These are phyloP conservation scores for Pseudomyrmex pallidus DNA, from an alignment of 1,140 invertebrate genomes.

Conservation along the genomic window DNA sequence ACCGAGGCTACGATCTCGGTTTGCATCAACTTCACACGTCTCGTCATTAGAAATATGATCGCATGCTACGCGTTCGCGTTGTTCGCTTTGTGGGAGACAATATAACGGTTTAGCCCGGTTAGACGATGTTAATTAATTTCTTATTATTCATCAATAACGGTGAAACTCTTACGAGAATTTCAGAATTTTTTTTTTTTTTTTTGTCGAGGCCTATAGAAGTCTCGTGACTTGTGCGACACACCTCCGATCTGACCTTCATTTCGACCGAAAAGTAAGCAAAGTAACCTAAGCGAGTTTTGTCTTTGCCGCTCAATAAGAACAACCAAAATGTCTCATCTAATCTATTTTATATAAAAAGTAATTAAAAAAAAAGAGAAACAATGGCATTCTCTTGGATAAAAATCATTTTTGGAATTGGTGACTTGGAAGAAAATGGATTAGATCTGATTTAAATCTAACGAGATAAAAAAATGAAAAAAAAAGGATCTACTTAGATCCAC, in stretches of 20 bases:
- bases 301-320: not conserved
- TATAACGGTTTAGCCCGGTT: constrained; percentile 27
- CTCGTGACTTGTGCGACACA: constrained; percentile 19
- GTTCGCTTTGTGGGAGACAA: constrained; percentile 13
- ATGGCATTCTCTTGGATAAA: too few relatives aligned
- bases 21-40: constrained; percentile 11
- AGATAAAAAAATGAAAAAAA: too few relatives aligned
- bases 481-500: too few relatives aligned
- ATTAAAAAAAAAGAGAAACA: too few relatives aligned
- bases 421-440: too few relatives aligned
- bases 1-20: not conserved
- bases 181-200: not conserved
- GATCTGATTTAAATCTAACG: too few relatives aligned
- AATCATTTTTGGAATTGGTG: too few relatives aligned
- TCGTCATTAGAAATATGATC: constrained; percentile 39
- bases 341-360: not conserved
- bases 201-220: not conserved
- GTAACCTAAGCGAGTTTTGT: not conserved
- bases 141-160: constrained; percentile 53
- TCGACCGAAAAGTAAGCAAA: constrained; percentile 24
- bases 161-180: constrained; percentile 41
- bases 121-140: constrained; percentile 43
- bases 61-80: constrained; percentile 20
- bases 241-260: constrained; percentile 39
- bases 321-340: not conserved